phyloP scores from a whole-genome alignment of 2,888 invertebrate genomes.

The Cordilura impudica region DNA sequence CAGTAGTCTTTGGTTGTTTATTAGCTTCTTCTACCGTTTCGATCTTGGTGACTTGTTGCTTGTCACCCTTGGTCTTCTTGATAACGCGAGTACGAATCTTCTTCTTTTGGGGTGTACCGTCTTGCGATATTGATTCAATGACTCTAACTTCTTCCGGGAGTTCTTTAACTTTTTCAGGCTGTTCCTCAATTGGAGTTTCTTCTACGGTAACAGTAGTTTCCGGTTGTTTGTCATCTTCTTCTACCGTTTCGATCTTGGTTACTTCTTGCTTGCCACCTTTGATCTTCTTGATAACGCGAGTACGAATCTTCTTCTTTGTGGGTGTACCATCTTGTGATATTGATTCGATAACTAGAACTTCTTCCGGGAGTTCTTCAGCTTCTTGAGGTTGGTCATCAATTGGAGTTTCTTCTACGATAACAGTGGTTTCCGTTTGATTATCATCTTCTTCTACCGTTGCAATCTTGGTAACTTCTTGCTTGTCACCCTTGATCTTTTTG shows the following conservation, averaged over 20 bases:
- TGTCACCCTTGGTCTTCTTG: constrained; percentile 24
- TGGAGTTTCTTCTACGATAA: no score
- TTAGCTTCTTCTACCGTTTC: constrained; percentile 27
- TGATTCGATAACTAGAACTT: constrained; percentile 1
- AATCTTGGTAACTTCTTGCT: constrained; percentile 68
- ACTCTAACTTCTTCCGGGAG: constrained; percentile 24
- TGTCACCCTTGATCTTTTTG: constrained; percentile 68
- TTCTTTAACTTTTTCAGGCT: no score
- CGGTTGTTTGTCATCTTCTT: constrained; percentile 33
- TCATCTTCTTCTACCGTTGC: constrained; percentile 68
- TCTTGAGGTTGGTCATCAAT: no score
- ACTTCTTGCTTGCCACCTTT: constrained; percentile 31
- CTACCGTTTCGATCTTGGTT: constrained; percentile 28
- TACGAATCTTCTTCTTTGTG: constrained; percentile 14
- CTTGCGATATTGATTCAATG: constrained; percentile 1
- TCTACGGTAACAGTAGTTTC: constrained; percentile 31
- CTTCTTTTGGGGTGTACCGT: constrained; percentile 15
- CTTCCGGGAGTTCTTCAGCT: no score
- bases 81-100: constrained; percentile 28
- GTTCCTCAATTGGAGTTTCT: no score
- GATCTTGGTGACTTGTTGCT: constrained; percentile 30
- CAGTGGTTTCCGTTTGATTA: constrained; percentile 65
- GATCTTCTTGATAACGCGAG: constrained; percentile 16
- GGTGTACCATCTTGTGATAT: constrained; percentile 19
- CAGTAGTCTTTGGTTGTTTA: constrained; percentile 27